Evolutionary conservation across 2,797 vertebrate species (phyloP), one percentile per base, ranked within the genome.

Genomic region (Myotis daubentonii): DNA sequence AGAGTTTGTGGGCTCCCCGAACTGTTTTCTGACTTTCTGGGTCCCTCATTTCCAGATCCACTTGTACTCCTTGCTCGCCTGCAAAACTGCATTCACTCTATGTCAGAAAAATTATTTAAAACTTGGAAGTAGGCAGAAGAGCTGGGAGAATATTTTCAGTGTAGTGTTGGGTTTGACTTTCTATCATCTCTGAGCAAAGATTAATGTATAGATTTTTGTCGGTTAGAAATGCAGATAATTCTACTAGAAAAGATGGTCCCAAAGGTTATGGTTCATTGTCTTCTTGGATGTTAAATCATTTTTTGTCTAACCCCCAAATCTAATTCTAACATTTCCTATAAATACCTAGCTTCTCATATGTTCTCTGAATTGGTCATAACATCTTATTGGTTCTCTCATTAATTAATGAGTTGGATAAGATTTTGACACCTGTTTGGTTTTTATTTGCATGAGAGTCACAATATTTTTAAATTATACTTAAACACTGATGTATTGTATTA

Each of bases 401-500:
- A 87, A 71, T 68, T 80, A 90, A 74, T 51, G 23, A 92, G 36
- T 70, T 36, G 51, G 76, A 71, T 81, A 91, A 94, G 51, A 94
- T 60, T 65, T 84, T 93, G 79, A 95, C 28, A 60, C 8, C 9
- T 71, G 6, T 90, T 86, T 22, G 68, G 82, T 93, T 95, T 91
- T 65, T 87, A 80, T 81, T 74, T 85, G 33, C 41, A 49, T 28
- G 51, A 86, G 51, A 49, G 19, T 81, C 10, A 89, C 15, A 12
- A 44, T 89, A 20, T 36, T 60, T 41, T 30, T 23, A 83, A 95
- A 94, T 66, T 85, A 49, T 60, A 62, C 9, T n/a, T 90, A 92
- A 51, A 74, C 44, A 47, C 25, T 85, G 16, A 86, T 94, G 47
- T 85, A 75, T 47, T 70, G 30, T 62, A 57, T 88, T 51, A 62